Base-by-base conservation (phyloP, 92 coral and sea anemone species). In the Diadumene lineata region DNA sequence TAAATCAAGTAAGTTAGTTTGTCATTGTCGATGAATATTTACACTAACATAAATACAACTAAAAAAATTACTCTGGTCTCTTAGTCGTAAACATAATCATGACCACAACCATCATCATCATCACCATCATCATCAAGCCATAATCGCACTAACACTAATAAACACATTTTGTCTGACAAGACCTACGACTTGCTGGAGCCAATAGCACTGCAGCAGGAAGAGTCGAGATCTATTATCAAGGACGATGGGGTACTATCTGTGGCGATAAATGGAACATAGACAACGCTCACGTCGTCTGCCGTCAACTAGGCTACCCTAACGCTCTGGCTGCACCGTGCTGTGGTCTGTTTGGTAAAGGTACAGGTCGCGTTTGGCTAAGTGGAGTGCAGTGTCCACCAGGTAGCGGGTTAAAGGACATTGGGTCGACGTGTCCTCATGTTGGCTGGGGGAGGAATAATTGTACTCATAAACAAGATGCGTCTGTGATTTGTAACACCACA, bases 201-300 rank as follows among this genome's bases (percentile, higher is more conserved):
- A 27, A 55, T 9, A 15, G 31, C 0, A 50, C 30, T 22, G 68
- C 74, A n/a, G 90, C 71, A 16, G 90, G 90, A 26, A 72, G 90
- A 26, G 83, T 86, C 21, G 87, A 86, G 70, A 86, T 86, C 13
- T 62, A 43, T 34, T 70, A 86, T 58, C 31, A 29, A 31, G 84
- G 84, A 0, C 85, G 75, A n/a, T 86, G 91, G 91, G 91, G 91
- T 16, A 86, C 91, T 22, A 74, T 86, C 26, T 86, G 91, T 50
- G 73, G 67, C 13, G 75, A 78, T 53, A 44, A 26, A 19, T 86
- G 81, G 78, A 80, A 60, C 74, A 38, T 86, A 22, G 50, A 57
- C 9, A 69, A 79, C 57, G 91, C 91, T 28, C 63, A 69, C 15
- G 87, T 82, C 19, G 84, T 82, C 31, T 86, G 91, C 58, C 71